Percentiles rank a stretch among this genome's conserved stretches.
These are phyloP conservation scores for Syngnathus rostellatus DNA, from an alignment of 2,797 vertebrate genomes.

Conservation along the genomic window DNA sequence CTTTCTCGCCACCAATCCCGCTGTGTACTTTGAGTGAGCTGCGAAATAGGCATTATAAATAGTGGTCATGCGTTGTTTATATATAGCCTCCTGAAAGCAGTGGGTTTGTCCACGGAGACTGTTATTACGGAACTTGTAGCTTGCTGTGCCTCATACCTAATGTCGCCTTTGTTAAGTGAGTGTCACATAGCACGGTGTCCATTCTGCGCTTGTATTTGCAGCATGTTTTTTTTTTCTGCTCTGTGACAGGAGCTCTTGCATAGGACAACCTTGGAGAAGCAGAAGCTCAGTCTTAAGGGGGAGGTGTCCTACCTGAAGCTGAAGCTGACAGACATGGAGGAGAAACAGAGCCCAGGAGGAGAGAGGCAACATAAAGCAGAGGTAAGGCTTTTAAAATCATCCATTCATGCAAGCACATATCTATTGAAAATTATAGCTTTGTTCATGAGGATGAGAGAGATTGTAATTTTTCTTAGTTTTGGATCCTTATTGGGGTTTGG, in stretches of 20 bases:
- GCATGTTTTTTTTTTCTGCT: conserved; percentile 27
- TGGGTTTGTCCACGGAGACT: conserved; percentile 59
- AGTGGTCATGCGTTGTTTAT: conserved; percentile 75
- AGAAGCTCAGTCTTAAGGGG: conserved; percentile 89
- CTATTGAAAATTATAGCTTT: background rate
- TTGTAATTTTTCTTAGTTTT: background rate
- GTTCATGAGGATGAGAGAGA: background rate
- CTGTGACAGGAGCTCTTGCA: conserved; percentile 82
- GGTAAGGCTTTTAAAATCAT: conserved; percentile 53
- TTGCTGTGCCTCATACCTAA: conserved; percentile 35
- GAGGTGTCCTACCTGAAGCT: conserved; percentile 93
- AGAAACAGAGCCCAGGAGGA: conserved; percentile 77
- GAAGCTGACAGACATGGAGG: conserved; percentile 89
- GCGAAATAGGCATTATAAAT: conserved; percentile 75
- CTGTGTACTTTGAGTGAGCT: conserved; percentile 54
- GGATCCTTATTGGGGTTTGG: background rate
- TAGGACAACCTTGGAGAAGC: conserved; percentile 84
- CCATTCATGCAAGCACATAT: background rate
- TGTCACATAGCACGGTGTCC: conserved; percentile 7
- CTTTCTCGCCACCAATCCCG: conserved; percentile 21
- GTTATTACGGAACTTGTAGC: conserved; percentile 44
- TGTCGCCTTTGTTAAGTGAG: conserved; percentile 41
- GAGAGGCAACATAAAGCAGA: conserved; percentile 94
- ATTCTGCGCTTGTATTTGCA: background rate
- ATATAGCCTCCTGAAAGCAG: conserved; percentile 72